Evolutionary conservation across 2,113 vertebrate genomes (phyloP), one percentile per base, ranked within the genome.

Genomic region (Ptilonorhynchus violaceus): DNA sequence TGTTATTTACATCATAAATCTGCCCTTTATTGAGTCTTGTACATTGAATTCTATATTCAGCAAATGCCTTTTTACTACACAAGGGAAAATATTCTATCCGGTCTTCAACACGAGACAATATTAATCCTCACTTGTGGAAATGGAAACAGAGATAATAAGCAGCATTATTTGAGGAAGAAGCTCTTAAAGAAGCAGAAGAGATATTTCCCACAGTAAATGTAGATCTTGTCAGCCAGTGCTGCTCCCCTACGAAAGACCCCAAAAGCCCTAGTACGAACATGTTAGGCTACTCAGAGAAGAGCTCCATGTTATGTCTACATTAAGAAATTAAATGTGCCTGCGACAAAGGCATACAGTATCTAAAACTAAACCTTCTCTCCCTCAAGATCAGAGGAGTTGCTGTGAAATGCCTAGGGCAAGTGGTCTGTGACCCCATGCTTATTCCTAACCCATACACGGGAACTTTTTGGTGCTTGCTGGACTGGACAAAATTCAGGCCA

Each of bases 191-290:
- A 39, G 63, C n/a, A 62, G 21, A 83, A 82, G 46, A 77, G 56
- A 37, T 4, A 24, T 59, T 85, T 60, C 18, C 75, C n/a, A 35
- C 15, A 62, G 7, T 78, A 70, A 75, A 81, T 23, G 8, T 37
- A 76, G 55, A 68, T 49, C 49, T 81, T 59, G 28, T 68, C 55
- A 64, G 50, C 33, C 49, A 81, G 7, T 8, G 15, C 28, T 91
- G 9, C 7, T 88, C 11, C 33, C 21, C 35, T 60, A 0, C 37
- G 56, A 59, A 58, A 46, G 67, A 70, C 12, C 13, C 9, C 9
- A 10, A 47, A 76, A 56, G 35, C 21, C 28, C n/a, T 15, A 41
- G 25, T 53, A 31, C 0, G 0, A 62, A 33, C 70, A 50, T 13
- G 17, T 35, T 30, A 75, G 39, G 6, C 15, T 58, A 2, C 52